Evolutionary conservation across 2,888 invertebrate species (phyloP), one percentile per base, ranked within the genome.

Genomic region (Pyrgus malvae): DNA sequence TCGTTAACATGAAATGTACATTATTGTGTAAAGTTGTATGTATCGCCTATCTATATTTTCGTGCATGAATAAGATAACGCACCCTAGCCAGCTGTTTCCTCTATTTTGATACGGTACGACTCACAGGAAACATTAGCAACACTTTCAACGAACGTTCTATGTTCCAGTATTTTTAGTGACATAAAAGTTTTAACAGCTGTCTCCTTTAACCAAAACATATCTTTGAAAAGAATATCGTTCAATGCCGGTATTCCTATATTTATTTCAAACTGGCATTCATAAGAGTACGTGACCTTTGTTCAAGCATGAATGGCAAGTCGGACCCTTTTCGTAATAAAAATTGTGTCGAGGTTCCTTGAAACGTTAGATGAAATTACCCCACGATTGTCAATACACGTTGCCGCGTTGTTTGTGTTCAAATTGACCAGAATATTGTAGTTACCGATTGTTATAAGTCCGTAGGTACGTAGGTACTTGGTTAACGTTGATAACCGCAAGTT

Each of bases 291-390:
- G 45, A 38, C 38, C 53, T 53, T 45, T 53, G 27, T 44, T 44
- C 44, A 27, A 51, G 42, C 51, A 29, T 53, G 45, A 53, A 53
- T 53, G 38, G 29, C 38, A 16, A n/a, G 37, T 44, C 9, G 44
- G 29, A 37, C 45, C 53, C 50, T 45, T 53, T 45, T 45, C 38
- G 45, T 45, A 21, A 40, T 41, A 53, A 51, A 53, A 53, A 53
- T 44, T 53, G 45, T 53, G 53, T 53, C 53, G 53, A 53, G 53
- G 45, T 38, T 38, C 38, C 31, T 5, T 29, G 44, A 29, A 45
- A 53, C 51, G 37, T 37, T 42, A 37, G 42, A 53, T 38, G 45
- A 11, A 53, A 48, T 48, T 53, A 53, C 51, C 51, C 51, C 35
- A 37, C 29, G 25, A 9, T 37, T 21, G 25, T 16, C 7, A 11